These are phyloP conservation scores for Mormyrus iriodes DNA, from an alignment of 2,113 vertebrate species.

Conservation along the genomic window DNA sequence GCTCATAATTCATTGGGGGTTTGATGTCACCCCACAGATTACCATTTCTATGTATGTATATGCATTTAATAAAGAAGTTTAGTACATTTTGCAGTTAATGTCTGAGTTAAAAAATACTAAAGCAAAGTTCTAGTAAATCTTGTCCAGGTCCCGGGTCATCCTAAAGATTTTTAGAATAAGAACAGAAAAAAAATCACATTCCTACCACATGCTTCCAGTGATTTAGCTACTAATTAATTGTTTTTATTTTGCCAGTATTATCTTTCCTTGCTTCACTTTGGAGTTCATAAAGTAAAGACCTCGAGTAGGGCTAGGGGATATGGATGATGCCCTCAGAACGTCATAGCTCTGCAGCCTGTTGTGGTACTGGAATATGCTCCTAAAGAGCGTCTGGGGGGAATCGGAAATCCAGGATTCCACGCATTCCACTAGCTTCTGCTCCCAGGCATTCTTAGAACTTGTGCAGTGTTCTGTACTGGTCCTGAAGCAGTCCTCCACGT, in stretches of 20 bases:
- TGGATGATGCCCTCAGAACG: not conserved
- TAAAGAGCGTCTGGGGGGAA: not conserved
- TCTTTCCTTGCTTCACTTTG: not conserved
- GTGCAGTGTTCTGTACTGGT: not conserved
- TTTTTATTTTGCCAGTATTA: not conserved
- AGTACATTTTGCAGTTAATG: not conserved
- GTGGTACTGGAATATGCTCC: not conserved
- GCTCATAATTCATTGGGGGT: not conserved
- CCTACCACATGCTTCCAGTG: not conserved
- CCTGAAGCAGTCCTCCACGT: not conserved
- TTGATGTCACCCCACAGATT: not conserved
- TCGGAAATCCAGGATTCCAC: not conserved
- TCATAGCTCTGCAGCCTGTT: not conserved
- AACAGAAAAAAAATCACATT: not conserved
- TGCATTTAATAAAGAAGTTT: not conserved
- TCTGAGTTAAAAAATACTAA: not conserved
- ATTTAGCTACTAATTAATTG: not conserved
- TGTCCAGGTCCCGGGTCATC: not conserved
- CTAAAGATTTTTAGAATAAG: not conserved
- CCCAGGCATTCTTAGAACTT: not conserved
- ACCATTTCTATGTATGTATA: not conserved
- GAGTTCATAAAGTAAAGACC: not conserved
- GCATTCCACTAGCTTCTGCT: not conserved
- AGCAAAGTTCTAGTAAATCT: not conserved
- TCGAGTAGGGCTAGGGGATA: not conserved